A percentile compares a stretch with the other conserved stretches of the same genome.
Conservation (phyloP, 2,888 invertebrate species). For the Penaeus monodon region DNA sequence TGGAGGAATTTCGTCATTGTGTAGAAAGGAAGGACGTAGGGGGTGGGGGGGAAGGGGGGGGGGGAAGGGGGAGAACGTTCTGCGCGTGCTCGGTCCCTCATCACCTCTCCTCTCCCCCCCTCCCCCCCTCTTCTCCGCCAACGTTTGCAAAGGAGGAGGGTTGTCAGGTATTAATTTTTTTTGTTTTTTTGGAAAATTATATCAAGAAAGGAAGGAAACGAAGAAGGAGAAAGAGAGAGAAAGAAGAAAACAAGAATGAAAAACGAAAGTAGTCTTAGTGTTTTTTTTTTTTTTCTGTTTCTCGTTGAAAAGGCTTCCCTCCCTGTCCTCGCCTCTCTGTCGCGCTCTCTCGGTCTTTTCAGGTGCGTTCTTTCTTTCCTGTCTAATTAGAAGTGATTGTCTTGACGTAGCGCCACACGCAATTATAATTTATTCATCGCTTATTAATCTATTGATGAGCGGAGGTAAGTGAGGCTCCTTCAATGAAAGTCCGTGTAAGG, state of each 20-base stretch:
- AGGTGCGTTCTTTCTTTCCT: background rate
- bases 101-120: no score
- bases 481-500: slow-evolving; percentile 22
- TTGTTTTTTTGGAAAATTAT: background rate
- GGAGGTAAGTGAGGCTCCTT: background rate
- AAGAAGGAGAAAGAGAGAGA: background rate
- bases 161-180: background rate
- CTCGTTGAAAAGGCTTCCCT: background rate
- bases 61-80: no score
- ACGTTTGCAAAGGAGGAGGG: background rate
- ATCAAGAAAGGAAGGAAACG: background rate
- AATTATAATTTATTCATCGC: background rate
- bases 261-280: background rate
- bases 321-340: background rate
- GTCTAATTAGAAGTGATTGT: background rate
- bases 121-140: no score
- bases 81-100: no score
- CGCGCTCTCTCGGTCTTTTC: background rate
- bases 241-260: background rate
- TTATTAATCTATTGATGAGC: background rate
- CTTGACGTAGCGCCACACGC: background rate
- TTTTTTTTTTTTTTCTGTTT: background rate
- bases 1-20: no score
- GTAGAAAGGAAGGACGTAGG: no score
- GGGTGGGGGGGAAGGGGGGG: no score